Evolutionary conservation across 2,888 invertebrate genomes (phyloP), one percentile per base, ranked within the genome.

Genomic region (Helobdella robusta): DNA sequence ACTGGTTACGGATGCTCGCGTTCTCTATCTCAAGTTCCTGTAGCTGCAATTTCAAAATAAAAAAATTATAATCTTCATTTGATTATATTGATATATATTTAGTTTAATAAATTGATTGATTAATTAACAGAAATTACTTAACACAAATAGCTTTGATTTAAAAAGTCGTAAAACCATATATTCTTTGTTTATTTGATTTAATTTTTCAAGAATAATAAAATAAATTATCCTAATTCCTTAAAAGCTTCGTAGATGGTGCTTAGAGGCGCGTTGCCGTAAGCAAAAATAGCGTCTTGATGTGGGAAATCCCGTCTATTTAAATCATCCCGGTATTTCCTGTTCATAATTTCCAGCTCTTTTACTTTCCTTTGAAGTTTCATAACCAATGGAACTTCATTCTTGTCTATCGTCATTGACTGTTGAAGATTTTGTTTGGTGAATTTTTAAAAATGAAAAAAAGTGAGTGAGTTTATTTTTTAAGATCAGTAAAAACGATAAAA

Each of bases 1-100:
- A 81, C 76, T 92, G 89, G 70, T 87, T 85, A 70, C 88, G 85
- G 56, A 93, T 79, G 77, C 89, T 90, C 74, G 89, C 87, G 79
- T 92, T 93, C 67, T 78, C 77, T 68, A 77, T 75, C 67, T 78
- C 75, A 15, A 77, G 66, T 67, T 78, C 78, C 69, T 77, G 77
- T 72, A 77, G 73, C 74, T 78, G 71, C 18, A 59, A 11, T 20
- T 15, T 20, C 15, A 40, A 11, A n/a, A n/a, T n/a, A n/a, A n/a
- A n/a, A n/a, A n/a, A n/a, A n/a, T n/a, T n/a, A n/a, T n/a, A n/a
- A n/a, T n/a, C n/a, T n/a, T n/a, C n/a, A n/a, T n/a, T n/a, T n/a
- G n/a, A n/a, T n/a, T n/a, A n/a, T n/a, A n/a, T n/a, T n/a, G n/a
- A n/a, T n/a, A n/a, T n/a, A n/a, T n/a, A n/a, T n/a, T n/a, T n/a